Evolutionary conservation across 2,113 vertebrate genomes (phyloP).

Genomic region (Uropsilus gracilis): DNA sequence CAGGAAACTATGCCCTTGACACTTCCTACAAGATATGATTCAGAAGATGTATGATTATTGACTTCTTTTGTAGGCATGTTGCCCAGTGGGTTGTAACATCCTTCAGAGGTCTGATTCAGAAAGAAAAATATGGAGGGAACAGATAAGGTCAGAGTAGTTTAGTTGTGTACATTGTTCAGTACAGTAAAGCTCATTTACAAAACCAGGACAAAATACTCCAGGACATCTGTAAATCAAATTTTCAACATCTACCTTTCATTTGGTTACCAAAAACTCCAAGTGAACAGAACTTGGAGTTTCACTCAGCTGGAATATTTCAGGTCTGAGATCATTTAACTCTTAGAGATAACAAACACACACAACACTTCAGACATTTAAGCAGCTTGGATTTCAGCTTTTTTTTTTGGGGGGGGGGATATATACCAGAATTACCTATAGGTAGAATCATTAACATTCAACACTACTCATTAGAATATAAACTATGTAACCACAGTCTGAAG

Average conservation of each 20-base stretch:
- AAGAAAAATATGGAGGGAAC: conserved; percentile 1
- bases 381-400: not conserved
- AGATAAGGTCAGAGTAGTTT: not conserved
- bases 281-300: no score
- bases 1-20: not conserved
- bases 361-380: conserved; percentile 9
- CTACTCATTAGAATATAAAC: not conserved
- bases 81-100: conserved; percentile 15
- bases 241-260: not conserved
- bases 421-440: conserved; percentile 1
- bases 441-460: not conserved
- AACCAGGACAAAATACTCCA: not conserved
- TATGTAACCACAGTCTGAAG: not conserved
- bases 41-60: not conserved
- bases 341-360: not conserved
- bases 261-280: not conserved
- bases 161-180: not conserved
- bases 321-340: not conserved
- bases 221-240: not conserved
- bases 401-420: no score
- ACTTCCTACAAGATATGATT: not conserved
- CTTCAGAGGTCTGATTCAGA: not conserved
- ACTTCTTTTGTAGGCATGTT: not conserved
- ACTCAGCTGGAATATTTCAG: not conserved
- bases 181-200: not conserved